Conservation (phyloP, 2,113 vertebrate species). For the Phoxinus phoxinus region DNA sequence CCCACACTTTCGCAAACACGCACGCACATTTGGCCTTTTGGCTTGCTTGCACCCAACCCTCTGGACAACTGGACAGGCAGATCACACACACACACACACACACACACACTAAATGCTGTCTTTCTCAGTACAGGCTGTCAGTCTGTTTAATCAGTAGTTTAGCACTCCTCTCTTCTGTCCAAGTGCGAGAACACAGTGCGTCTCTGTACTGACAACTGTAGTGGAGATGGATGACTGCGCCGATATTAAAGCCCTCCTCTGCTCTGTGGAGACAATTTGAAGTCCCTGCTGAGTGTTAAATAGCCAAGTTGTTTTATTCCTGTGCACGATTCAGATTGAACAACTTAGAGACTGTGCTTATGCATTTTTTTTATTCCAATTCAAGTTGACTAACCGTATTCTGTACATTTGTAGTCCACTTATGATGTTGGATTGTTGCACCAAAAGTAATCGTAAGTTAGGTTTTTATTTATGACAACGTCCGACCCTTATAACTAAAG, state of each 20-base stretch:
- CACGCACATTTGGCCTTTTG: slow-evolving; percentile 29
- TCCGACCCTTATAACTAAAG: neutral
- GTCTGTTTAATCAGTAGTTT: slow-evolving; percentile 36
- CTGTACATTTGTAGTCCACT: neutral
- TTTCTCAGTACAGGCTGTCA: slow-evolving; percentile 11
- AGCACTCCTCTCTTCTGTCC: slow-evolving; percentile 2
- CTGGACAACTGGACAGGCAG: slow-evolving; percentile 6
- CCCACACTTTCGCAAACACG: slow-evolving; percentile 9
- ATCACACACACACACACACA: slow-evolving; percentile 14
- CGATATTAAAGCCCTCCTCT: slow-evolving; percentile 30
- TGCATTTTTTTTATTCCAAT: neutral
- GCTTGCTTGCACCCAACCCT: slow-evolving; percentile 22
- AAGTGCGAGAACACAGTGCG: slow-evolving; percentile 28
- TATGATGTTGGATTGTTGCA: neutral
- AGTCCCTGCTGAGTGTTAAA: slow-evolving; percentile 22
- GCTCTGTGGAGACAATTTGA: slow-evolving; percentile 19
- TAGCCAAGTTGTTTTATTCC: neutral
- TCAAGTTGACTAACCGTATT: neutral
- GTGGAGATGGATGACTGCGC: slow-evolving; percentile 34
- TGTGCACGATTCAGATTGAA: slow-evolving; percentile 3
- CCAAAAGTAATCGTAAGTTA: neutral
- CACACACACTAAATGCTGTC: neutral
- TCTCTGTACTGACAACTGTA: neutral
- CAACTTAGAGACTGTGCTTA: slow-evolving; percentile 2
- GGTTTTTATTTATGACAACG: neutral